Conservation (phyloP, 2,888 invertebrate genomes). For the Calameuta idolon region DNA sequence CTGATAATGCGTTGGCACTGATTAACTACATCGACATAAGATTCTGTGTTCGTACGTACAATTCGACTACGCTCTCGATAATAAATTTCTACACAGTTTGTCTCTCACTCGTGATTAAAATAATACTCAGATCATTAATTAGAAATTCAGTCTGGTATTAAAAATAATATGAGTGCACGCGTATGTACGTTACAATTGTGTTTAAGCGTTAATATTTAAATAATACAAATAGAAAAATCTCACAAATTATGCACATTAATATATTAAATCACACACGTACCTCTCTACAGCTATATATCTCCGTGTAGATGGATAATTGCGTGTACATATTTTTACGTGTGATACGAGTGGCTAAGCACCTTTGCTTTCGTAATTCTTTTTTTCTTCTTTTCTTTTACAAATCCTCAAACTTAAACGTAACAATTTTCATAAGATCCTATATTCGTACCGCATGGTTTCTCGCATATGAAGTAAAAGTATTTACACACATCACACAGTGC, state of each 20-base stretch:
- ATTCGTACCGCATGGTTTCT: background rate
- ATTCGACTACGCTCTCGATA: background rate
- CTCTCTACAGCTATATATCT: slow-evolving; percentile 30
- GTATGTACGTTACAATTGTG: background rate
- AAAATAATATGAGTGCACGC: slow-evolving; percentile 31
- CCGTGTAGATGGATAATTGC: background rate
- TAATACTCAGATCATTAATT: slow-evolving; percentile 38
- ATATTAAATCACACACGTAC: slow-evolving; percentile 39
- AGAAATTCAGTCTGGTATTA: slow-evolving; percentile 41
- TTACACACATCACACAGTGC: background rate
- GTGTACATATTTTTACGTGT: background rate
- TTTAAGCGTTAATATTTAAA: slow-evolving; percentile 26
- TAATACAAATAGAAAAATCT: slow-evolving; percentile 42
- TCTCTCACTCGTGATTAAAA: slow-evolving; percentile 20
- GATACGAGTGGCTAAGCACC: slow-evolving; percentile 14
- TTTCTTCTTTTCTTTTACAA: slow-evolving; percentile 31
- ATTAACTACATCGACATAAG: background rate
- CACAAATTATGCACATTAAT: slow-evolving; percentile 31
- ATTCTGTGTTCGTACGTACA: background rate
- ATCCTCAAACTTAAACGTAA: slow-evolving; percentile 29
- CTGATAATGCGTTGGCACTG: background rate
- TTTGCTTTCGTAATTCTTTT: slow-evolving; percentile 16
- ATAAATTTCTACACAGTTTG: background rate
- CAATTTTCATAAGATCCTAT: slow-evolving; percentile 15
- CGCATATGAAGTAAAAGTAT: background rate